These are phyloP conservation scores for Neodiprion lecontei DNA, from an alignment of 1,140 invertebrate species.

Conservation along the genomic window DNA sequence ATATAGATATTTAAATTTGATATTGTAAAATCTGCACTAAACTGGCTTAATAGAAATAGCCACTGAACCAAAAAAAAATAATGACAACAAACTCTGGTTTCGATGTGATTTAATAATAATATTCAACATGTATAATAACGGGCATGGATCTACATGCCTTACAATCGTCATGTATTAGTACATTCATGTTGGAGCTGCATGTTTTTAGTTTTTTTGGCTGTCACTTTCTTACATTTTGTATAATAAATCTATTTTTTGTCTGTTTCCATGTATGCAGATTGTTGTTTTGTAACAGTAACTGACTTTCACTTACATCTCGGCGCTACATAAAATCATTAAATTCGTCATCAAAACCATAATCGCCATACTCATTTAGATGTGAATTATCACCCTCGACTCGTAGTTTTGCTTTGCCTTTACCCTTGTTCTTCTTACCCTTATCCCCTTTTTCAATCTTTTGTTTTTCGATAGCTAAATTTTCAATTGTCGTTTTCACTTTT, in stretches of 20 bases:
- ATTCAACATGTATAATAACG: neutral
- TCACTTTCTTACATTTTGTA: neutral
- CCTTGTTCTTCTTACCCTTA: conserved; percentile 74
- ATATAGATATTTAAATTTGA: too few relatives aligned
- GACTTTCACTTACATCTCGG: conserved; percentile 56
- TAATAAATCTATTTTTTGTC: neutral
- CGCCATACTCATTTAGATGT: conserved; percentile 65
- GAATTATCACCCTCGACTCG: conserved; percentile 77
- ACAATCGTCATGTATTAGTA: conserved; percentile 9
- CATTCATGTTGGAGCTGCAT: conserved; percentile 15
- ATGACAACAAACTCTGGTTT: neutral
- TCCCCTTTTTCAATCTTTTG: conserved; percentile 79
- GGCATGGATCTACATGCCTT: neutral
- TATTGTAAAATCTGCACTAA: too few relatives aligned
- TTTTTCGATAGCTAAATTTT: conserved; percentile 83
- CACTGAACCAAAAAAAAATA: too few relatives aligned
- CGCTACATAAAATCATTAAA: conserved; percentile 75
- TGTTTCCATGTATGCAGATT: conserved; percentile 24
- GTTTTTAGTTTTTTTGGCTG: conserved; percentile 7
- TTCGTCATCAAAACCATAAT: conserved; percentile 65
- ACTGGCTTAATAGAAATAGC: too few relatives aligned
- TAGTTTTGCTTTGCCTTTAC: conserved; percentile 79
- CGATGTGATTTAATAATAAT: neutral
- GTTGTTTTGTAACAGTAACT: conserved; percentile 36
- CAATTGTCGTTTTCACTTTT: conserved; percentile 81